Conservation (phyloP, 2,113 vertebrate genomes). For the Cacatua alba region DNA sequence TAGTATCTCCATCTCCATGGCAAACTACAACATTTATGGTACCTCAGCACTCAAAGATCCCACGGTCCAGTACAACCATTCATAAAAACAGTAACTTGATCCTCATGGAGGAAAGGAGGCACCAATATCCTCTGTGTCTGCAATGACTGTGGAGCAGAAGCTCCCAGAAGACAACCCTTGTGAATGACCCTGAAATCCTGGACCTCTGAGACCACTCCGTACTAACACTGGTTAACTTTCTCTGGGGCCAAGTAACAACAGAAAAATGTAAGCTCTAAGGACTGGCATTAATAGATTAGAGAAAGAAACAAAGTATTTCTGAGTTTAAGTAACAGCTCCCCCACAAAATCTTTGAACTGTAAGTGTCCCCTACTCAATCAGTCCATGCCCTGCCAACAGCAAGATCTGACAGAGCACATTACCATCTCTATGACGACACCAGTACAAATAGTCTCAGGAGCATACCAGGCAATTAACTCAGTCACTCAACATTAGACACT, state of each 20-base stretch:
- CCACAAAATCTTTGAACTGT: not conserved
- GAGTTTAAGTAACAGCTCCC: not conserved
- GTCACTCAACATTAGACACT: not conserved
- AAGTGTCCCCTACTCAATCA: not conserved
- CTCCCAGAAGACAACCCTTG: not conserved
- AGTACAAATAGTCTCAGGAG: not conserved
- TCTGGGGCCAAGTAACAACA: not conserved
- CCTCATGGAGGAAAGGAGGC: not conserved
- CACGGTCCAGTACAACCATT: not conserved
- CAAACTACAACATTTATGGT: not conserved
- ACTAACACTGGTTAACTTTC: not conserved
- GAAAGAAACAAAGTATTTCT: not conserved
- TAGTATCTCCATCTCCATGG: not conserved
- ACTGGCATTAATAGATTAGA: not conserved
- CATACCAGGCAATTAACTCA: not conserved
- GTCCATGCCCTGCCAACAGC: not conserved
- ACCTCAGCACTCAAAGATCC: not conserved
- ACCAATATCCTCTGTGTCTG: rapidly evolving
- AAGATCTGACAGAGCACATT: not conserved
- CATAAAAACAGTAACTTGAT: not conserved
- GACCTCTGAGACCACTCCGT: not conserved
- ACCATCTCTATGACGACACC: not conserved
- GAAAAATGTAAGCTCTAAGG: not conserved
- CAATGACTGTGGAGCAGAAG: not conserved
- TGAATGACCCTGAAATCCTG: not conserved